Conservation (phyloP, 2,797 vertebrate species). For the Poeciliopsis infans region DNA sequence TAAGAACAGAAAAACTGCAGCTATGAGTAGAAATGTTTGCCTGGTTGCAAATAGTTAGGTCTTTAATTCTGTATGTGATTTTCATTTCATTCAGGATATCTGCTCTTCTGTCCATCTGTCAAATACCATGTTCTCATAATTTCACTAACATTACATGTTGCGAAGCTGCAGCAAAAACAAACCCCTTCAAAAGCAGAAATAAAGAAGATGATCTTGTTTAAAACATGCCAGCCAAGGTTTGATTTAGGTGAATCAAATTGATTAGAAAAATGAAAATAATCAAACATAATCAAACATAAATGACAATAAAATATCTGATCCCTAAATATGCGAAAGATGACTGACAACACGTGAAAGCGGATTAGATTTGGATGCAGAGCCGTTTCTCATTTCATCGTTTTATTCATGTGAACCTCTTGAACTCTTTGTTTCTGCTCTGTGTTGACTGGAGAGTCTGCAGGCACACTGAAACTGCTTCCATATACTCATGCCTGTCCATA, state of each 20-base stretch:
- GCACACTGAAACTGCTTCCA: constrained; percentile 14
- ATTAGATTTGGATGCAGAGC: constrained; percentile 32
- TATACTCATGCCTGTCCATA: constrained; percentile 8
- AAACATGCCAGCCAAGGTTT: constrained; percentile 11
- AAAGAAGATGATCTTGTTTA: constrained; percentile 6
- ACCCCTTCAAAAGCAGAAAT: neutral
- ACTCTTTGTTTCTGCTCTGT: constrained; percentile 23
- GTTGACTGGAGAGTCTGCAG: neutral
- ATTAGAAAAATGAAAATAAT: constrained; percentile 31
- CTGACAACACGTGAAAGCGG: constrained; percentile 13
- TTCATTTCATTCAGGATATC: neutral
- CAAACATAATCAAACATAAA: constrained; percentile 12
- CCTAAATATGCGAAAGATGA: constrained; percentile 19
- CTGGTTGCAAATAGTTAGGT: constrained; percentile 1
- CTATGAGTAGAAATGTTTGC: constrained; percentile 5
- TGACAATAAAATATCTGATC: constrained; percentile 41
- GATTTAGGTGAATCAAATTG: constrained; percentile 17
- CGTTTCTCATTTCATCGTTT: constrained; percentile 43
- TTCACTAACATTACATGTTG: neutral
- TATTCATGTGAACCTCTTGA: constrained; percentile 44
- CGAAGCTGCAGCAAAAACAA: constrained; percentile 9
- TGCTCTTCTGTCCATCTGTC: neutral
- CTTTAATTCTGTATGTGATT: neutral
- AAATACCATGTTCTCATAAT: neutral
- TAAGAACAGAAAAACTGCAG: neutral